Evolutionary conservation across 64 coral and sea anemone genomes (phyloP), one percentile per base, ranked within the genome.

Genomic region (Montipora efflorescens): DNA sequence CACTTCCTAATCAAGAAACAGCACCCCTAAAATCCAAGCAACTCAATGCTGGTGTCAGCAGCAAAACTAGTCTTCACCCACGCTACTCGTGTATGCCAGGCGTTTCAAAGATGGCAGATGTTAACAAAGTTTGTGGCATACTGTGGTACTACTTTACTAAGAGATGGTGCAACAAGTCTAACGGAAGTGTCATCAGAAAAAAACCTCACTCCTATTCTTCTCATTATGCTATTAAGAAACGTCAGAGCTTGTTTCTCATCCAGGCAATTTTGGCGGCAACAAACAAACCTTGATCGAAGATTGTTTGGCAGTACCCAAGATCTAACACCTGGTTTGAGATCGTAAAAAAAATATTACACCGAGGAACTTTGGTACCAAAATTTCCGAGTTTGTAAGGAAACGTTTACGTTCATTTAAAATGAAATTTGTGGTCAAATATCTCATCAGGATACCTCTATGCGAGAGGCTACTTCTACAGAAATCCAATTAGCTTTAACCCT

Each of bases 331-430:
- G 87, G 87, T 77, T 78, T 78, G 49, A 78, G 8, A 90, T 90
- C 50, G 87, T 90, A 44, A 75, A 59, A 59, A 5, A 51, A 51
- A 47, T 16, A 9, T 8, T 90, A 77, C 69, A 90, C 4, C 23
- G 87, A 90, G 7, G 87, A 90, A 51, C 48, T 77, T 15, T 90
- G 87, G 87, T 78, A 79, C 23, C 8, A 75, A 15, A 90, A 90
- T 46, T 90, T 90, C 25, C 58, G 74, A 57, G 76, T 90, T 23
- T 48, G n/a, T 8, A 78, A 79, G 58, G 72, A 28, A 36, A 90
- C 87, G 21, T 90, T 90, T 46, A 90, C 72, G n/a, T 79, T 70
- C 73, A 64, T 19, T 6, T 64, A 25, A 28, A 28, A 11, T 74
- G n/a, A 74, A 74, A 74, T 1, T 74, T 16, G 16, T 74, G 70